Percentiles rank a stretch among this genome's conserved stretches.
These are phyloP conservation scores for Bradypodion pumilum DNA, from an alignment of 2,797 vertebrate genomes.

Conservation along the genomic window DNA sequence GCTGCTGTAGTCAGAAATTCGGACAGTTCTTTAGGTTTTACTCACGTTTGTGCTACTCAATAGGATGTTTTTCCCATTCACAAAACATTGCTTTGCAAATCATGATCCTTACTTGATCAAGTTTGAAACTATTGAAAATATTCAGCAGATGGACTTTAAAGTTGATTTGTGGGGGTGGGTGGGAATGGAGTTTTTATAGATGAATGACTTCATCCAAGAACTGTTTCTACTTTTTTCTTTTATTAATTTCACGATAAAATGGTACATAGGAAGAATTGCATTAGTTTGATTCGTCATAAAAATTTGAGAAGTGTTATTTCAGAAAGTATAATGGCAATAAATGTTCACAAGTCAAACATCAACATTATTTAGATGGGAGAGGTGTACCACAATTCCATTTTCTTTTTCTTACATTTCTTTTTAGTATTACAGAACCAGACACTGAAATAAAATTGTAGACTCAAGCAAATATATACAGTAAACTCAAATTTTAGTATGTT, in stretches of 20 bases:
- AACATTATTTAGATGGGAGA: not conserved
- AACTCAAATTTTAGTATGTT: not conserved
- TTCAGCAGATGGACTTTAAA: constrained; percentile 19
- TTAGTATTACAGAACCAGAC: not conserved
- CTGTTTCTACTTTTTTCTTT: fast-evolving
- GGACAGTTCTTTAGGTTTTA: not conserved
- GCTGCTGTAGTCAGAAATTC: not conserved
- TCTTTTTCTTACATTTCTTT: not conserved
- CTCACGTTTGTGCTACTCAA: not conserved
- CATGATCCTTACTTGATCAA: constrained; percentile 43
- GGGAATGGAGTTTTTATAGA: constrained; percentile 1
- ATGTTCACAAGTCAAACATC: not conserved
- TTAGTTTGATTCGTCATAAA: not conserved
- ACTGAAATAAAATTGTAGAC: not conserved
- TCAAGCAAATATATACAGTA: not conserved
- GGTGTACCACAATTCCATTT: not conserved
- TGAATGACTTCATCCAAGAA: not conserved
- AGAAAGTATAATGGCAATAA: not conserved
- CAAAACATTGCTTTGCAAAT: constrained; percentile 42
- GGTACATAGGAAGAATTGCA: not conserved
- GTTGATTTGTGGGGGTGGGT: not conserved
- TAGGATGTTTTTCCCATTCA: constrained; percentile 19
- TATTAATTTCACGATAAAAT: not conserved
- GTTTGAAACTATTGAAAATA: constrained; percentile 39
- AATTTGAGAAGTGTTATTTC: not conserved